phyloP scores from a whole-genome alignment of 2,888 invertebrate genomes.

The Ashinkailepas kermadecensis region DNA sequence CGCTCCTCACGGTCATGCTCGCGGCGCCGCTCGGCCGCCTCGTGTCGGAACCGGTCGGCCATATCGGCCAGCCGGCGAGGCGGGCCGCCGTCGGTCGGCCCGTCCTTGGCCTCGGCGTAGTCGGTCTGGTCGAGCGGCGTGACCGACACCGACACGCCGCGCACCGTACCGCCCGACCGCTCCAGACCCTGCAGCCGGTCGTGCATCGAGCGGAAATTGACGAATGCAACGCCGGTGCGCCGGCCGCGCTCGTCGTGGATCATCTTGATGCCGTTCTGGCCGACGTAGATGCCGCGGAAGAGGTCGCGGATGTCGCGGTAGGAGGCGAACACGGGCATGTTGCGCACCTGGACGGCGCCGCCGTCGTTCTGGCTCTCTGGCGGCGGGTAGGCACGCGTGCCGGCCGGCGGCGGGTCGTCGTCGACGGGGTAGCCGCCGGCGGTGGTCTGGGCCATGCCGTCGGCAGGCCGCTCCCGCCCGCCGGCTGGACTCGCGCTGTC shows the following conservation, averaged over 20 bases:
- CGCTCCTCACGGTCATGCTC: background rate
- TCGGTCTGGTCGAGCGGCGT: constrained; percentile 59
- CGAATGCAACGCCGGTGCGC: constrained; percentile 65
- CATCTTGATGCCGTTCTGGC: constrained; percentile 76
- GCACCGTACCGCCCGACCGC: constrained; percentile 54
- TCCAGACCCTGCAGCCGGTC: constrained; percentile 64
- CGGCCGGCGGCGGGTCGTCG: background rate
- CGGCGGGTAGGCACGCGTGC: background rate
- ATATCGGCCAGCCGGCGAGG: background rate
- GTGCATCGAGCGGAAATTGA: constrained; percentile 63
- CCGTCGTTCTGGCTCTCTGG: constrained; percentile 37
- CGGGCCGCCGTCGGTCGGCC: background rate
- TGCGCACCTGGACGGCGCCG: constrained; percentile 60
- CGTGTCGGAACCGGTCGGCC: background rate
- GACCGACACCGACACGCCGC: constrained; percentile 59
- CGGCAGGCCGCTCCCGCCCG: background rate
- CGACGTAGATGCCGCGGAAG: constrained; percentile 66
- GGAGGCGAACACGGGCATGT: constrained; percentile 62
- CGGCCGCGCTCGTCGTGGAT: constrained; percentile 71
- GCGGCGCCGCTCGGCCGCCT: background rate
- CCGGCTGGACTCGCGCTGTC: too few relatives aligned
- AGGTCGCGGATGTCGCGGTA: constrained; percentile 75
- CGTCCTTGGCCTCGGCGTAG: constrained; percentile 67
- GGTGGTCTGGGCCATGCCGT: background rate
- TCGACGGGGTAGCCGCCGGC: background rate